phyloP scores from a whole-genome alignment of 2,888 invertebrate species.

The Apamea crenata region DNA sequence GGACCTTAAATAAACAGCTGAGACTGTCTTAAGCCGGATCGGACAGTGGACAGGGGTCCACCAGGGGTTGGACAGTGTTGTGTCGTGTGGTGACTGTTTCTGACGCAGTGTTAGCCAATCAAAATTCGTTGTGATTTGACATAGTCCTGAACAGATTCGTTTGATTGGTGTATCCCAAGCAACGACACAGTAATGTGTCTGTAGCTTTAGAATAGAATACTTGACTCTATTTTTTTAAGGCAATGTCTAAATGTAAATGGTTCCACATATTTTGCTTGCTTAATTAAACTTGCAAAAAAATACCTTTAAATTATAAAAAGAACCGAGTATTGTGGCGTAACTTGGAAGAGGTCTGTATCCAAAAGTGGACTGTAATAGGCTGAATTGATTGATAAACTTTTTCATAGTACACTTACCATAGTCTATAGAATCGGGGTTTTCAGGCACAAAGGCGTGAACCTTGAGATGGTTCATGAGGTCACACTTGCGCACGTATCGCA shows the following conservation, averaged over 20 bases:
- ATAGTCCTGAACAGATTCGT: too few relatives aligned
- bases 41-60: too few relatives aligned
- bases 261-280: background rate
- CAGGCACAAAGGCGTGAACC: constrained; percentile 94
- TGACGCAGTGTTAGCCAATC: too few relatives aligned
- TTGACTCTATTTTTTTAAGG: background rate
- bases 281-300: background rate
- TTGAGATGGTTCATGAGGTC: constrained; percentile 96
- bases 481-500: constrained; percentile 94
- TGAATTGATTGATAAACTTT: background rate
- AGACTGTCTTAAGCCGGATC: background rate
- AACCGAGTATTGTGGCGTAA: too few relatives aligned
- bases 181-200: too few relatives aligned
- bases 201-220: background rate
- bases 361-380: background rate
- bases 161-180: background rate
- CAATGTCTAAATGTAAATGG: background rate
- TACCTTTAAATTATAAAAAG: background rate
- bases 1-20: background rate
- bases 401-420: constrained; percentile 80
- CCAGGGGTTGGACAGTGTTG: too few relatives aligned
- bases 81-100: too few relatives aligned
- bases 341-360: background rate
- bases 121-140: too few relatives aligned
- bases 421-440: constrained; percentile 90